Evolutionary conservation across 1,140 invertebrate species (phyloP), one percentile per base, ranked within the genome.

Genomic region (Drosophila guanche): DNA sequence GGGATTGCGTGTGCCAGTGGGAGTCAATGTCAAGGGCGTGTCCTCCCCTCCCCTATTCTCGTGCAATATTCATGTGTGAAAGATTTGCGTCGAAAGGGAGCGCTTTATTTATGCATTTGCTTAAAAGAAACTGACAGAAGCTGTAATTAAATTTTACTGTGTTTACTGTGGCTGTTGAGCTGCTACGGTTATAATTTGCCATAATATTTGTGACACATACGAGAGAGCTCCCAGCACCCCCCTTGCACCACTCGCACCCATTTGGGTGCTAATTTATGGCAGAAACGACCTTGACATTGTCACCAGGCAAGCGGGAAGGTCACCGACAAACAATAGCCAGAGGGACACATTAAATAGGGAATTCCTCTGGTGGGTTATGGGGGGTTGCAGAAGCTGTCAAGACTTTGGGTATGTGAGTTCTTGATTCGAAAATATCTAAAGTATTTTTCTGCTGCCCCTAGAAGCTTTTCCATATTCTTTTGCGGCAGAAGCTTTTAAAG

Each of bases 11-110:
- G 27, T 48, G 40, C 10, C 4, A 40, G 46, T 50, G 22, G 46
- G 25, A 58, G 73, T 70, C 74, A 76, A 76, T 76, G 74, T 69
- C 74, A 76, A 76, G 73, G 41, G 68, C 43, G 52, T 56, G 65
- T 43, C 45, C 33, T 3, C 2, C 33, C 8, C 2, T 7, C 27
- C 6, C 6, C 6, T 12, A 20, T 14, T 4, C 16, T 4, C 14
- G n/a, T 37, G 63, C 8, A 25, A 47, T 41, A 42, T 41, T 40
- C 50, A 56, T 29, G 8, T 27, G 27, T 8, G n/a, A 25, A 8
- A n/a, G 8, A 3, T 0, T 12, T 1, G 8, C 1, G 16, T 20
- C 16, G 3, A 12, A 2, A 10, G 33, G 29, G 10, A 4, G 33
- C 33, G 10, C 10, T 4, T 37, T 20, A 56, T 10, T 53, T 45